phyloP scores from a whole-genome alignment of 2,797 vertebrate species.

The Sebastes nivosus region DNA sequence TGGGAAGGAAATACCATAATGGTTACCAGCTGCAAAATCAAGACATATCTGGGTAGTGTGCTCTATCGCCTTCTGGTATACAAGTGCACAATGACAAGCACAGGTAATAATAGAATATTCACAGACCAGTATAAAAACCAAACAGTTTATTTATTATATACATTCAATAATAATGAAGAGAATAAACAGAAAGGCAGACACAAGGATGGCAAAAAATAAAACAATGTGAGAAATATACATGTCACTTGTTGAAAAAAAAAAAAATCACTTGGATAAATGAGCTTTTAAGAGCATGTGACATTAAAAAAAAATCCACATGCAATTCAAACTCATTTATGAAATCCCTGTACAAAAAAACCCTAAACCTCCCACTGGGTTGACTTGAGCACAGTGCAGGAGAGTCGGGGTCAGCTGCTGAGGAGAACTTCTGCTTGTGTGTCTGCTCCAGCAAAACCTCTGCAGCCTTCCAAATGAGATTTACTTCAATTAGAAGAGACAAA shows the following conservation, averaged over 20 bases:
- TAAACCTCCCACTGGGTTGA: conserved; percentile 56
- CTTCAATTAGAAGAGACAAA: conserved; percentile 13
- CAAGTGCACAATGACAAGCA: neutral
- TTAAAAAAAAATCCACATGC: conserved; percentile 71
- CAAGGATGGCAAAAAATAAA: conserved; percentile 74
- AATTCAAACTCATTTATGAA: conserved; percentile 70
- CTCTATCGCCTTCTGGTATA: conserved; percentile 13
- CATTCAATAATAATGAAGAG: conserved; percentile 84
- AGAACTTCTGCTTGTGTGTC: conserved; percentile 1
- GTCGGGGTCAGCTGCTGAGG: conserved; percentile 24
- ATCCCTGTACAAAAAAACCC: conserved; percentile 66
- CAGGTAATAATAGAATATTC: conserved; percentile 19
- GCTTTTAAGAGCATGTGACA: conserved; percentile 73
- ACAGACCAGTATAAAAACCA: conserved; percentile 77
- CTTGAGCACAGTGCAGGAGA: conserved; percentile 52
- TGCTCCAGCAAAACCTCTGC: neutral
- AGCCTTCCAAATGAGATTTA: conserved; percentile 7
- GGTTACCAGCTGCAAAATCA: conserved; percentile 13
- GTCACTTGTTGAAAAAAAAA: conserved; percentile 62
- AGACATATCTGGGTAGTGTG: conserved; percentile 15
- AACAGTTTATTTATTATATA: conserved; percentile 86
- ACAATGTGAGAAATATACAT: conserved; percentile 72
- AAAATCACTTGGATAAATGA: conserved; percentile 72
- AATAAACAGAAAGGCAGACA: conserved; percentile 80
- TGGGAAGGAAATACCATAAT: conserved; percentile 33